Evolutionary conservation across 1,140 invertebrate genomes (phyloP).

Genomic region (Drosophila carrolli): DNA sequence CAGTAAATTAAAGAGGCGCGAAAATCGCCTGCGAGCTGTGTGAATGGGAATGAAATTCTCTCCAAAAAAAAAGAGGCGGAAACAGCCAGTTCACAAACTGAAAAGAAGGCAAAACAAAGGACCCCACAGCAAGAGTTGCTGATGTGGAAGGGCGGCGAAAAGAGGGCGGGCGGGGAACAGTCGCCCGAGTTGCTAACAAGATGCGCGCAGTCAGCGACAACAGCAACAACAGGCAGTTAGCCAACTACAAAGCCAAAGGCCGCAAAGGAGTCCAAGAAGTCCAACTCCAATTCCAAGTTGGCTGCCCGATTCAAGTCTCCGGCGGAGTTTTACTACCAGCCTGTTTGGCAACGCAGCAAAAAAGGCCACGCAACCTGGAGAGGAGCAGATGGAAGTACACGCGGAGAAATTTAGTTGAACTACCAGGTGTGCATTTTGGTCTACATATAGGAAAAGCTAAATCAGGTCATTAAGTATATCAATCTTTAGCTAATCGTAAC

Average conservation of each 20-base stretch:
- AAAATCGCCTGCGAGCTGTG: constrained; percentile 72
- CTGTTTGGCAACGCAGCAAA: constrained; percentile 25
- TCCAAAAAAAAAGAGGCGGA: not conserved
- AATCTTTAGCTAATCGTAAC: too few relatives aligned
- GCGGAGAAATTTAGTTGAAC: not conserved
- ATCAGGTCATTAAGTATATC: too few relatives aligned
- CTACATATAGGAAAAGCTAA: too few relatives aligned
- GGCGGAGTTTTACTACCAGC: constrained; percentile 34
- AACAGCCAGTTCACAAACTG: constrained; percentile 1
- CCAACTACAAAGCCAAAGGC: constrained; percentile 64
- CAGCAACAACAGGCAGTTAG: constrained; percentile 53
- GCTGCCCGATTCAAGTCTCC: constrained; percentile 3
- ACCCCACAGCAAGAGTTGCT: constrained; percentile 26
- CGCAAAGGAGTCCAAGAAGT: constrained; percentile 42
- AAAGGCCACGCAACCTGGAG: constrained; percentile 60
- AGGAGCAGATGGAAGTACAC: constrained; percentile 10
- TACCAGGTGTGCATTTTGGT: too few relatives aligned
- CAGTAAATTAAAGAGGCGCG: constrained; percentile 78
- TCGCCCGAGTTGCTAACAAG: constrained; percentile 73
- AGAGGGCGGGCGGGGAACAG: constrained; percentile 17
- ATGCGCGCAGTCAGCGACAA: constrained; percentile 66
- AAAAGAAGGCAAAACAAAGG: constrained; percentile 13
- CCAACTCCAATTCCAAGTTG: constrained; percentile 19
- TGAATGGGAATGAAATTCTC: constrained; percentile 42
- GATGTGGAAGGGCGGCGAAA: not conserved